These are phyloP conservation scores for Lasius fuliginosus DNA, from an alignment of 2,888 invertebrate species.

Conservation along the genomic window DNA sequence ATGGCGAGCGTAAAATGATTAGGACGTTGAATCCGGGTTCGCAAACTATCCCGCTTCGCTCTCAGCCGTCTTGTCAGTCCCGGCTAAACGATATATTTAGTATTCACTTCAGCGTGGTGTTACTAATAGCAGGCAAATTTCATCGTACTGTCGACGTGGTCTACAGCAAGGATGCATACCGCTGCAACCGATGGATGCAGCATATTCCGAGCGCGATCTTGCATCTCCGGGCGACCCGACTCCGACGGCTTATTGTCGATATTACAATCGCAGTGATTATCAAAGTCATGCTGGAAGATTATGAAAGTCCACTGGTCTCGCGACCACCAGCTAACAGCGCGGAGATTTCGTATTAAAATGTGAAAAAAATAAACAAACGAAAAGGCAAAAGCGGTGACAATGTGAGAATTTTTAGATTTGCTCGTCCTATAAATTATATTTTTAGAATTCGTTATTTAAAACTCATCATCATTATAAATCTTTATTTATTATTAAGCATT, in stretches of 20 bases:
- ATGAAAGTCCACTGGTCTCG: constrained; percentile 21
- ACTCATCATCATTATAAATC: background rate
- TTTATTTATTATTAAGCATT: background rate
- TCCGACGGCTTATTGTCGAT: constrained; percentile 65
- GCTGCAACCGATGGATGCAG: constrained; percentile 57
- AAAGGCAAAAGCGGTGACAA: background rate
- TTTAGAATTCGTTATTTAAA: background rate
- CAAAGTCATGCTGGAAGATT: constrained; percentile 26
- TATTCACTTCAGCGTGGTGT: constrained; percentile 72
- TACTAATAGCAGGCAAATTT: constrained; percentile 75
- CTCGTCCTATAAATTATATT: background rate
- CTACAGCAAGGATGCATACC: constrained; percentile 49
- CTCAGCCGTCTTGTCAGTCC: constrained; percentile 12
- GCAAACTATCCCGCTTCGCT: constrained; percentile 31
- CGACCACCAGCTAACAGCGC: background rate
- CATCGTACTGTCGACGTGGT: constrained; percentile 59
- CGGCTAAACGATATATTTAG: constrained; percentile 71
- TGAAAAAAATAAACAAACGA: background rate
- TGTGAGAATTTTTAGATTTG: background rate
- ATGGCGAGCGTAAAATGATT: constrained; percentile 48
- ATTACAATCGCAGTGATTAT: constrained; percentile 72
- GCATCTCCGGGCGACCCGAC: constrained; percentile 40
- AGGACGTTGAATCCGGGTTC: constrained; percentile 39
- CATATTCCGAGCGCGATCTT: constrained; percentile 59
- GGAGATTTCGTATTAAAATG: background rate